Base-by-base conservation (phyloP, 2,797 vertebrate genomes). In the Mionectes olivaceus region DNA sequence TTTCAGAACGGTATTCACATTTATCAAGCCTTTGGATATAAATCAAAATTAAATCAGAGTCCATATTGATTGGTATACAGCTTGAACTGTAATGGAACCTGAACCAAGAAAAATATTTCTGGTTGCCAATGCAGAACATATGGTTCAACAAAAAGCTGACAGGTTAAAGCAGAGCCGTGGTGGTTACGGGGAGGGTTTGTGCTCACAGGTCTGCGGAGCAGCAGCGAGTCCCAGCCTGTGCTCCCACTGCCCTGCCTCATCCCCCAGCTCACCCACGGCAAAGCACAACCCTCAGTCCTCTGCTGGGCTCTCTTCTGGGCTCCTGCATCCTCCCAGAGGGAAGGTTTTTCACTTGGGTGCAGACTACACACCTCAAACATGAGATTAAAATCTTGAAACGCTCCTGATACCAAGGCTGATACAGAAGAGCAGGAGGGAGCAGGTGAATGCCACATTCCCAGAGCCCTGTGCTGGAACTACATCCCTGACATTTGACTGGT, bases 261-360 rank as follows among this genome's bases (percentile, higher is more conserved):
- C 1, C 0, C 27, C 13, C 0, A 2, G 2, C 43, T 56, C 12
- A 46, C 13, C 33, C 59, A 11, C 1, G 0, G 9, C 16, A 0
- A 2, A 85, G 25, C 14, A 10, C 13, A 2, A 70, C 32, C 49
- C 43, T 2, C 0, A 1, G 0, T 7, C 5, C 10, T 39, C 64
- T 30, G 17, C 59, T 19, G 19, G 19, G 13, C 39, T 80, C 10
- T 39, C 60, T 30, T 14, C 59, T 18, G 19, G 19, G 13, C 39
- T 80, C 14, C 83, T 77, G 39, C 47, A 35, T 3, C 23, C 10
- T 46, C 47, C 30, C 88, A 18, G 27, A 39, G 7, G 28, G 28
- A 39, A 64, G 19, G 53, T 2, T 19, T 53, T 32, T 23, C 52
- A 13, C 47, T 33, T 52, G 63, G 63, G 16, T 10, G 21, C 32